Evolutionary conservation across 2,888 invertebrate genomes (phyloP), one percentile per base, ranked within the genome.

Genomic region (Mythimna ferrago): DNA sequence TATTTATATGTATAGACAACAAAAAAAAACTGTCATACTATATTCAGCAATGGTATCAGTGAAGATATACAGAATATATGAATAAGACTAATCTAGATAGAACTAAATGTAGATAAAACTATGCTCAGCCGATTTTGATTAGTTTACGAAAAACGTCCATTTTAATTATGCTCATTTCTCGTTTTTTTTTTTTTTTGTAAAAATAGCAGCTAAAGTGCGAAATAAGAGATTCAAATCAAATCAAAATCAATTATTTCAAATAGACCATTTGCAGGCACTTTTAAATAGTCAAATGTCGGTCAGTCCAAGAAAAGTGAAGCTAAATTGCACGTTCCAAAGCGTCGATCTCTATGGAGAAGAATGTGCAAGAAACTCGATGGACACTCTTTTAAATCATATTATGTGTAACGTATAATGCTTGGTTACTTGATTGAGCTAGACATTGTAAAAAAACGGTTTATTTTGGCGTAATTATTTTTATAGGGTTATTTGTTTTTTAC

Each of bases 81-180:
- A 85, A 85, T 92, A 92, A 92, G 92, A 89, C 87, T 91, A 93
- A 92, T 89, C 89, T 94, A 95, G 95, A 95, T 95, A 95, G 94
- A 91, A 81, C 89, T 94, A 90, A 94, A 94, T 94, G 90, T 94
- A 94, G 94, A 90, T 80, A 85, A 89, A 89, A 92, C 90, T 91
- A 89, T 93, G 94, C 95, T 93, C 94, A 94, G 93, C 92, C 89
- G 89, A 86, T 84, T 89, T 85, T 76, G 32, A 71, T 83, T 64
- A 79, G 72, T 85, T 86, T 71, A 78, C 60, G 41, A 61, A 60
- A 78, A 60, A 81, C 86, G 85, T 89, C 87, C 86, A 75, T 79
- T 76, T 73, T 71, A 6, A 54, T 67, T 71, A 63, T 53, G 66
- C 57, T 73, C 9, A 16, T 48, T 84, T 86, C 69, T 60, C 58